Conservation (phyloP, 2,113 vertebrate genomes). For the Centropristis striata region DNA sequence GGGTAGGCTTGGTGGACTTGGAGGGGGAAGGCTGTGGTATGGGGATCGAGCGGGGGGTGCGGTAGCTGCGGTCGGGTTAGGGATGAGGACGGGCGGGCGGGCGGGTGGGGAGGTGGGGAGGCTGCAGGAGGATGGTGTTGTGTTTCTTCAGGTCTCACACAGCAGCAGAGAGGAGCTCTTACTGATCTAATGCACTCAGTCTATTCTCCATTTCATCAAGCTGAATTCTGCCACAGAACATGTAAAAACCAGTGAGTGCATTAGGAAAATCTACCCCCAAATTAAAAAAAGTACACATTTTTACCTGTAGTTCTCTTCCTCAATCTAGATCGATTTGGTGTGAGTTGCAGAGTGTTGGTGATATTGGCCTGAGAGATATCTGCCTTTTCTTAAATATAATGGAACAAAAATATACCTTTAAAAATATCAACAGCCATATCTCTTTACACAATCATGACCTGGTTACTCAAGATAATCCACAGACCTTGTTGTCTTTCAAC, state of each 20-base stretch:
- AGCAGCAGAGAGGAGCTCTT: conserved; percentile 45
- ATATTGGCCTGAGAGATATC: no score
- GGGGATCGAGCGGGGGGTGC: conserved; percentile 33
- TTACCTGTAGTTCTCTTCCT: no score
- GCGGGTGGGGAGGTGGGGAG: no score
- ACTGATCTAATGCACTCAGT: conserved; percentile 19
- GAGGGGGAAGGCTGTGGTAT: conserved; percentile 28
- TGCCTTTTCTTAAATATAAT: no score
- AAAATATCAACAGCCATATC: no score
- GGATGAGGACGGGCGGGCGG: conserved; percentile 12
- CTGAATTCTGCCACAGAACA: neutral
- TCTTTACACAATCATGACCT: no score
- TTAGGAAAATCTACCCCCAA: neutral
- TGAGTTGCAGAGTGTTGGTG: no score
- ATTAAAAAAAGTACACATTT: no score
- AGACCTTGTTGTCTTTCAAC: no score
- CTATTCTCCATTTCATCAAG: conserved; percentile 15
- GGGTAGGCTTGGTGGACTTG: neutral
- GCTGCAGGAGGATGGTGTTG: conserved; percentile 59
- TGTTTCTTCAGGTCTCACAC: conserved; percentile 65
- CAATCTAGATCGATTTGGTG: no score
- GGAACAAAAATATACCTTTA: no score
- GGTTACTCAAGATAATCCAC: no score
- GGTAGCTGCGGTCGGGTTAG: conserved; percentile 57
- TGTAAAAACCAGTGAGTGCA: conserved; percentile 12